A percentile compares a stretch with the other conserved stretches of the same genome.
Evolutionary conservation across 64 coral and sea anemone species (phyloP).

Genomic region (Montipora sp.): DNA sequence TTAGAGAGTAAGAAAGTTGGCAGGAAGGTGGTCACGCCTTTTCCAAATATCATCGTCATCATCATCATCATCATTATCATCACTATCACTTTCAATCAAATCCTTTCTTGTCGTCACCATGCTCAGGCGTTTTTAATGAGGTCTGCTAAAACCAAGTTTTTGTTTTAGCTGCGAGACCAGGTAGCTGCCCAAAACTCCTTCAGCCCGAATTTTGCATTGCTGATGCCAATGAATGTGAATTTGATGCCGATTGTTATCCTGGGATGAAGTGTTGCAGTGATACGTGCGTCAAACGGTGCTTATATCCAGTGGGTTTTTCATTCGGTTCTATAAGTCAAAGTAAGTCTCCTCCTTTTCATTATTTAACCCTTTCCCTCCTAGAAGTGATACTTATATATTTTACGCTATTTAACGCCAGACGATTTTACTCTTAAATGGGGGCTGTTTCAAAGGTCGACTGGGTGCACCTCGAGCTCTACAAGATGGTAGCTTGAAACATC

Average conservation of each 20-base stretch:
- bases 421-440: too few species aligned
- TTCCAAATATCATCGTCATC: not conserved
- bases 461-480: too few species aligned
- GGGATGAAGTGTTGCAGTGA: conserved; percentile 68
- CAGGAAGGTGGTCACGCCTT: too few species aligned
- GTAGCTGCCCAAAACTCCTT: conserved; percentile 21
- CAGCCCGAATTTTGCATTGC: conserved; percentile 17
- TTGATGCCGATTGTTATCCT: conserved; percentile 51
- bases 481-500: too few species aligned
- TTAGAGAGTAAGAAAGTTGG: not conserved
- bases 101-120: not conserved
- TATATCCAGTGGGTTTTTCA: not conserved
- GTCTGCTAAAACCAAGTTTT: too few species aligned
- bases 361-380: not conserved
- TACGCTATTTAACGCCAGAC: too few species aligned
- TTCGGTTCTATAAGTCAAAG: not conserved
- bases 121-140: too few species aligned
- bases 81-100: not conserved
- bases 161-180: conserved; percentile 15
- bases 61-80: not conserved
- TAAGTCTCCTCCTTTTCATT: not conserved
- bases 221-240: conserved; percentile 42
- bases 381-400: too few species aligned
- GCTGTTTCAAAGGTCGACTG: too few species aligned
- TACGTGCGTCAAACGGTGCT: conserved; percentile 58